These are phyloP conservation scores for Tretioscincus oriximinensis DNA, from an alignment of 2,113 vertebrate species.

Conservation along the genomic window DNA sequence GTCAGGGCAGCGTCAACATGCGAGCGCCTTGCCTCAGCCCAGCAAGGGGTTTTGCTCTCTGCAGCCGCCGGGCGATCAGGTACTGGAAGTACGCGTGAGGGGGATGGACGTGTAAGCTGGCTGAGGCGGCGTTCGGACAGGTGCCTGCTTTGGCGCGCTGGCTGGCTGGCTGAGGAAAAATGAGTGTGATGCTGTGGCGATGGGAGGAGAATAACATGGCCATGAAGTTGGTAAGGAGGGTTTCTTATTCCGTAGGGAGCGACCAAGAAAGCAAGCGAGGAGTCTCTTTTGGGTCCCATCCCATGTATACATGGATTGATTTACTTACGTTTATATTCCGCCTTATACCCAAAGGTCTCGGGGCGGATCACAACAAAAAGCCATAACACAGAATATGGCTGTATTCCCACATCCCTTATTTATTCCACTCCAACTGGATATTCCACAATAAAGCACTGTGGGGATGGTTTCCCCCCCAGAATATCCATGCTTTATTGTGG, in stretches of 20 bases:
- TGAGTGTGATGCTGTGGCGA: slow-evolving; percentile 88
- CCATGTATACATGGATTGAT: too few species aligned
- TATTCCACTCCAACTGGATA: too few species aligned
- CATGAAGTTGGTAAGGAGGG: slow-evolving; percentile 91
- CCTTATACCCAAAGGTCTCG: too few species aligned
- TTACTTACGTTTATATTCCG: too few species aligned
- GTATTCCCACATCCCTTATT: too few species aligned
- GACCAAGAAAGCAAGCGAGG: accelerated
- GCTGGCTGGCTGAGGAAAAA: slow-evolving; percentile 71
- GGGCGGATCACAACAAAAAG: too few species aligned
- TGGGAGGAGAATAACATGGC: slow-evolving; percentile 88
- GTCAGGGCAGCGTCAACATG: not conserved
- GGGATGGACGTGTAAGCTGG: slow-evolving; percentile 14
- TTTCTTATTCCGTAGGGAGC: accelerated
- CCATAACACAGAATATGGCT: too few species aligned
- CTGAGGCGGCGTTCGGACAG: slow-evolving; percentile 58
- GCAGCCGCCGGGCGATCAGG: slow-evolving; percentile 12
- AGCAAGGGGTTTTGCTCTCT: not conserved
- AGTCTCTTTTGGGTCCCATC: not conserved
- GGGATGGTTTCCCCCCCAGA: too few species aligned
- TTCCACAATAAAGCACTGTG: too few species aligned
- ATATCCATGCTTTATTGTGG: too few species aligned
- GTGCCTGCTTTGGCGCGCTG: slow-evolving; percentile 54
- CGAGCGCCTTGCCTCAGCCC: not conserved
- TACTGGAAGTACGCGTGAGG: slow-evolving; percentile 8